A percentile compares a stretch with the other conserved stretches of the same genome.
Evolutionary conservation across 2,888 invertebrate genomes (phyloP).

Genomic region (Acanthosepion esculentum): DNA sequence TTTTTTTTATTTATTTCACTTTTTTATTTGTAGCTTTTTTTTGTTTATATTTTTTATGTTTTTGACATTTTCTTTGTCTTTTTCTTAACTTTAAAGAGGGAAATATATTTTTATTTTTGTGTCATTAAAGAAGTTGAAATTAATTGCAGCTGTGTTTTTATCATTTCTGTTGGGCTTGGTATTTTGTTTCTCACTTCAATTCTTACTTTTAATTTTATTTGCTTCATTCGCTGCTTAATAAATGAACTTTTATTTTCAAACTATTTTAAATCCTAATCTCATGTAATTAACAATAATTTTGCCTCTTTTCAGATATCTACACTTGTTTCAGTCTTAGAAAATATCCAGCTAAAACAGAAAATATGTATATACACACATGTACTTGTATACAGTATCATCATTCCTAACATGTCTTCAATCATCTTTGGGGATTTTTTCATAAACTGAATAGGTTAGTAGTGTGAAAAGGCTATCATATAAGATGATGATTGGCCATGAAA

Average conservation of each 20-base stretch:
- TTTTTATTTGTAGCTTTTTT: background rate
- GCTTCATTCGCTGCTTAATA: background rate
- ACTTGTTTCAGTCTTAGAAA: too few species aligned
- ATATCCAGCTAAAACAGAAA: too few species aligned
- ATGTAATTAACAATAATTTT: too few species aligned
- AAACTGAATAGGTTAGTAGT: too few species aligned
- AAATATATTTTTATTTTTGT: conserved; percentile 11
- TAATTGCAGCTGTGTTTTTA: background rate
- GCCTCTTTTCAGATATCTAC: too few species aligned
- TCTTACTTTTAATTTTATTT: background rate
- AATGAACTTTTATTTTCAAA: too few species aligned
- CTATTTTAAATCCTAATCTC: too few species aligned
- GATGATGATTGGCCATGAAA: background rate
- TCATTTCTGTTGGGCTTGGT: background rate
- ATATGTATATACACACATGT: too few species aligned
- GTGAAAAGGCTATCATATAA: too few species aligned
- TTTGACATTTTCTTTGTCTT: background rate
- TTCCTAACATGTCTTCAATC: background rate
- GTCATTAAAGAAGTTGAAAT: background rate
- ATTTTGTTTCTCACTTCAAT: background rate
- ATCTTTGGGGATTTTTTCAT: background rate
- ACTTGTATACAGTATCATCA: background rate
- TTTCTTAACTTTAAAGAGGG: background rate
- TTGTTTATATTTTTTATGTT: background rate
- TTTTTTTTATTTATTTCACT: background rate